phyloP scores from a whole-genome alignment of 2,888 invertebrate genomes.

The Mesorhabditis belari region DNA sequence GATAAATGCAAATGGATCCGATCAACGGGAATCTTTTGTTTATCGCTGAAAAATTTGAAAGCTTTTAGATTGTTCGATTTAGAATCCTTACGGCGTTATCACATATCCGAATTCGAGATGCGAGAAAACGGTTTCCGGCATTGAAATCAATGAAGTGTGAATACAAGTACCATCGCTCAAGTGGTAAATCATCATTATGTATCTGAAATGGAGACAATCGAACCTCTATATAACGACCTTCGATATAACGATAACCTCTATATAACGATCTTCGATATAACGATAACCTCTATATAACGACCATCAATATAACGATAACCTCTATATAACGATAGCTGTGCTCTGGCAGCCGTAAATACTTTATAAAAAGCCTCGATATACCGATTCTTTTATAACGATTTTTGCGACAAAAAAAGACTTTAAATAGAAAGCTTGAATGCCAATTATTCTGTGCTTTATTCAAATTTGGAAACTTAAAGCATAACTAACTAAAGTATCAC shows the following conservation, averaged over 20 bases:
- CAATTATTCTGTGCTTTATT: too few relatives aligned
- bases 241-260: too few relatives aligned
- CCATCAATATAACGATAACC: too few relatives aligned
- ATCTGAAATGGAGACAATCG: constrained; percentile 24
- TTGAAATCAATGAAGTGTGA: constrained; percentile 70
- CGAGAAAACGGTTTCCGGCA: constrained; percentile 62
- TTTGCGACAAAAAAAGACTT: too few relatives aligned
- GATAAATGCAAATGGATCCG: constrained; percentile 35
- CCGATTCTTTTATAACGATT: too few relatives aligned
- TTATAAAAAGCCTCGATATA: too few relatives aligned
- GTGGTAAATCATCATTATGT: constrained; percentile 70
- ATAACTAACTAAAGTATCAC: too few relatives aligned
- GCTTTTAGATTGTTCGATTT: background rate
- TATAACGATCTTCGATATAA: too few relatives aligned
- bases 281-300: too few relatives aligned
- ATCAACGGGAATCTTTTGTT: constrained; percentile 34
- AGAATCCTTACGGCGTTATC: constrained; percentile 32
- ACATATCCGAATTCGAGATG: constrained; percentile 62
- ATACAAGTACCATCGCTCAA: constrained; percentile 67
- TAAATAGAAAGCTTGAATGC: too few relatives aligned
- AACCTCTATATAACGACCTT: background rate
- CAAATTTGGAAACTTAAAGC: too few relatives aligned
- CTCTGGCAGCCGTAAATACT: background rate
- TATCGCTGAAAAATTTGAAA: constrained; percentile 20
- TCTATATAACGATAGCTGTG: too few relatives aligned